phyloP scores from a whole-genome alignment of 2,888 invertebrate genomes.

The Hyppa rectilinea region DNA sequence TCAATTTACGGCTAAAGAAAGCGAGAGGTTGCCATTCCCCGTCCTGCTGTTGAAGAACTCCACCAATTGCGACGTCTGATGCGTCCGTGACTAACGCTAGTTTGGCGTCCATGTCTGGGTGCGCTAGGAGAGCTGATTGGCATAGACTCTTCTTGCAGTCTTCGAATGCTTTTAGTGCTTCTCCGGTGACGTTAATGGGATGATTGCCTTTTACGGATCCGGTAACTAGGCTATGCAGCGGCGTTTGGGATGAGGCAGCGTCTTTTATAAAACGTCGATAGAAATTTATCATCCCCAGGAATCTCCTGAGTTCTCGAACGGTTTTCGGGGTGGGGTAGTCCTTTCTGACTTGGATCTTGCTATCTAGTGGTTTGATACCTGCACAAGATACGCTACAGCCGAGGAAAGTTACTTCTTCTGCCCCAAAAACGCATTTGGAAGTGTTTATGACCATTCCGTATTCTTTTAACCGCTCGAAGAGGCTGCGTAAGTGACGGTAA shows the following conservation, averaged over 20 bases:
- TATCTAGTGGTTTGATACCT: slow-evolving; percentile 8
- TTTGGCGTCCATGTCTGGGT: slow-evolving; percentile 7
- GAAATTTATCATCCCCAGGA: slow-evolving; percentile 10
- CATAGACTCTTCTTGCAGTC: slow-evolving; percentile 4
- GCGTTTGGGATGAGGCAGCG: slow-evolving; percentile 3
- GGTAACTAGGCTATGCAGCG: not conserved
- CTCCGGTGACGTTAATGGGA: not conserved
- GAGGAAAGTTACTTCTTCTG: slow-evolving; percentile 10
- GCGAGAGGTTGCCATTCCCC: slow-evolving; percentile 3
- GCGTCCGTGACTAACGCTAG: not conserved
- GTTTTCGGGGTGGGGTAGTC: slow-evolving; percentile 2
- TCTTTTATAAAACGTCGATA: slow-evolving; percentile 7
- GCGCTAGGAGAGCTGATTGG: slow-evolving; percentile 3
- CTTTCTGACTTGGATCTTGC: slow-evolving; percentile 6
- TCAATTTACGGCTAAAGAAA: slow-evolving; percentile 5
- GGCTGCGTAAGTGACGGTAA: too few relatives aligned
- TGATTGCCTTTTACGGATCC: slow-evolving; percentile 3
- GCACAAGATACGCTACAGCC: not conserved
- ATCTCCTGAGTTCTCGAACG: not conserved
- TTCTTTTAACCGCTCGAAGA: too few relatives aligned
- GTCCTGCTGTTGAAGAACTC: not conserved
- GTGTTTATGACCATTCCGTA: too few relatives aligned
- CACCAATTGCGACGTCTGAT: not conserved
- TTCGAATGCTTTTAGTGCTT: slow-evolving; percentile 1
- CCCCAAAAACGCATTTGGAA: too few relatives aligned